phyloP scores from a whole-genome alignment of 2,797 vertebrate species.

The Furcifer pardalis region DNA sequence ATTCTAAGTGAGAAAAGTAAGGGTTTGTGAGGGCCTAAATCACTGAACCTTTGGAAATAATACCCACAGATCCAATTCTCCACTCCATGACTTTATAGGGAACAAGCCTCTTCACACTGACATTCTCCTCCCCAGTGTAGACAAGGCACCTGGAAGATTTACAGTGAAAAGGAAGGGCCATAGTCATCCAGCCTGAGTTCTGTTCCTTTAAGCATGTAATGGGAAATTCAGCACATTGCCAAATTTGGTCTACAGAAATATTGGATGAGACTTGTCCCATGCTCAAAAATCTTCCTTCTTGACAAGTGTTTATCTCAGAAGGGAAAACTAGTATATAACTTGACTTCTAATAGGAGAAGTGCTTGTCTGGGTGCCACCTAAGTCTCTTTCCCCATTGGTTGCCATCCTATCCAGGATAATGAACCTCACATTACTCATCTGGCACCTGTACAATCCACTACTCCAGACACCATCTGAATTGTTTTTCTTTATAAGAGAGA shows the following conservation, averaged over 20 bases:
- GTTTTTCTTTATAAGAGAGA: too few relatives aligned
- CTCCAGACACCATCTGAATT: background rate
- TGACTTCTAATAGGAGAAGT: background rate
- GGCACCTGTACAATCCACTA: background rate
- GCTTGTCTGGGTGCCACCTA: background rate
- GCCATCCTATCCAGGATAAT: background rate
- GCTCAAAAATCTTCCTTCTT: background rate
- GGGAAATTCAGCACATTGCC: background rate
- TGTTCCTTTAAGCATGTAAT: background rate
- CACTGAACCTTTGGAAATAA: background rate
- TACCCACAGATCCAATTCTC: background rate
- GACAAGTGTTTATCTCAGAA: background rate
- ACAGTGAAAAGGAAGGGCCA: background rate
- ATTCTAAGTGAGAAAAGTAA: background rate
- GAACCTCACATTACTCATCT: background rate
- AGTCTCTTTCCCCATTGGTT: background rate
- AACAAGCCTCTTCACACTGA: background rate
- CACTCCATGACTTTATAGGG: background rate
- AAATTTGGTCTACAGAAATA: background rate
- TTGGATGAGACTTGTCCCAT: background rate
- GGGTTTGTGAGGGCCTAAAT: background rate
- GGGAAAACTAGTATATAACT: background rate
- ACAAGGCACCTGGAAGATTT: background rate
- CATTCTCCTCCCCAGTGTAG: too few relatives aligned
- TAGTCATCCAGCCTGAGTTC: background rate